phyloP scores from a whole-genome alignment of 1,140 invertebrate genomes.

The Drosophila tristis region DNA sequence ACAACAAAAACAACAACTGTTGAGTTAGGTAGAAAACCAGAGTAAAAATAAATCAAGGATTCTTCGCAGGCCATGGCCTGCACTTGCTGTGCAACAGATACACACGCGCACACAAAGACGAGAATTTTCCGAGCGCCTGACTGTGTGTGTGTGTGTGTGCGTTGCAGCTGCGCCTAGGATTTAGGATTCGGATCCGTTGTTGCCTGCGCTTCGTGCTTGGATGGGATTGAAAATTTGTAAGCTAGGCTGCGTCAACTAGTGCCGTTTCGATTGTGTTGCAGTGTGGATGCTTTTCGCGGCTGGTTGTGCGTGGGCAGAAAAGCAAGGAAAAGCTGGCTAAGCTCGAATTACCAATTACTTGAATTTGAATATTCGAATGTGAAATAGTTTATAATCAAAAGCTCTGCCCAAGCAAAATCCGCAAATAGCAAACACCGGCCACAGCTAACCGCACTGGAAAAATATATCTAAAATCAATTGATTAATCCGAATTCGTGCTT shows the following conservation, averaged over 20 bases:
- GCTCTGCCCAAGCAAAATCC: background rate
- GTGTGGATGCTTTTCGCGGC: conserved; percentile 69
- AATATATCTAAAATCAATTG: background rate
- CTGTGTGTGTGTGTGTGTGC: conserved; percentile 29
- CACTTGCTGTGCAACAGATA: conserved; percentile 80
- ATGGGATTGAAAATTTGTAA: conserved; percentile 53
- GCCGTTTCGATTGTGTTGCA: conserved; percentile 72
- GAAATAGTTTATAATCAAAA: background rate
- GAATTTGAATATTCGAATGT: background rate
- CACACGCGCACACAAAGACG: conserved; percentile 42
- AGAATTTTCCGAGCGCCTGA: conserved; percentile 30
- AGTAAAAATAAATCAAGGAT: conserved; percentile 80
- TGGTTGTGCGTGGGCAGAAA: conserved; percentile 37
- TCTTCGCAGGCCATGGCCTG: conserved; percentile 61
- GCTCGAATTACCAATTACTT: conserved; percentile 28
- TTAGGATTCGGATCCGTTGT: conserved; percentile 50
- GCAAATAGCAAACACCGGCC: background rate
- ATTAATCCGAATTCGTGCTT: conserved; percentile 25
- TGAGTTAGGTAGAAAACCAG: conserved; percentile 68
- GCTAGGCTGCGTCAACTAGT: conserved; percentile 58
- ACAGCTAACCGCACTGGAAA: conserved; percentile 24
- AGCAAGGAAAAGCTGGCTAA: conserved; percentile 29
- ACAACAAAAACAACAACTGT: conserved; percentile 41
- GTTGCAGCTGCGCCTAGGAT: conserved; percentile 66
- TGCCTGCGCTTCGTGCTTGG: conserved; percentile 44